Evolutionary conservation across 2,888 invertebrate genomes (phyloP), one percentile per base, ranked within the genome.

Genomic region (Drosophila aldrichi): DNA sequence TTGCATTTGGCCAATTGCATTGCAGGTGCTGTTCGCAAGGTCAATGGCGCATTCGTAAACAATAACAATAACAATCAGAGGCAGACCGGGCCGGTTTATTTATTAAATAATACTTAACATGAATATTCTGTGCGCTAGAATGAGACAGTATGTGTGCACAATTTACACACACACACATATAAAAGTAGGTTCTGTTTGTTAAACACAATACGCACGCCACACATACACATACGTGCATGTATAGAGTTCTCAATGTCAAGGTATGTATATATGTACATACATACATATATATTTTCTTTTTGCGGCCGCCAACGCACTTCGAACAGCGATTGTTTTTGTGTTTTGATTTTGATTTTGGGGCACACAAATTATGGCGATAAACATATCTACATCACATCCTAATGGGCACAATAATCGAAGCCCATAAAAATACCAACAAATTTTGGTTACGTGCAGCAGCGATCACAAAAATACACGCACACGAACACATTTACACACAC

Each of bases 221-320:
- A 55, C 54, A 52, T 41, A 52, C 54, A 43, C 25, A 20, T 18
- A 25, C 25, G 34, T 16, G 36, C 49, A 40, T 51, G 63, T 12
- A 62, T 46, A 57, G 54, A 55, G 32, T 32, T 75, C 66, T 89
- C 89, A 89, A 87, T 87, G 86, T 87, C 86, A 87, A 87, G 86
- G 86, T 79, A 71, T 71, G 6, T 25, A 7, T 25, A 6, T 25
- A 25, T 6, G 1, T 25, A 25, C 5, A 25, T 25, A 25, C 5
- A 7, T 6, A 25, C 5, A 1, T 25, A 25, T 25, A 25, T 25
- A 25, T 25, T 6, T 25, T 71, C 67, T 22, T 40, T 38, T 70
- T 70, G 58, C 10, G 58, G 61, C 54, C 65, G 69, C 55, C 58
- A 69, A 73, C 60, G 55, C 73, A 55, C 32, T 44, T 73, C 22